Evolutionary conservation across 2,888 invertebrate species (phyloP).

Genomic region (Nezara viridula): DNA sequence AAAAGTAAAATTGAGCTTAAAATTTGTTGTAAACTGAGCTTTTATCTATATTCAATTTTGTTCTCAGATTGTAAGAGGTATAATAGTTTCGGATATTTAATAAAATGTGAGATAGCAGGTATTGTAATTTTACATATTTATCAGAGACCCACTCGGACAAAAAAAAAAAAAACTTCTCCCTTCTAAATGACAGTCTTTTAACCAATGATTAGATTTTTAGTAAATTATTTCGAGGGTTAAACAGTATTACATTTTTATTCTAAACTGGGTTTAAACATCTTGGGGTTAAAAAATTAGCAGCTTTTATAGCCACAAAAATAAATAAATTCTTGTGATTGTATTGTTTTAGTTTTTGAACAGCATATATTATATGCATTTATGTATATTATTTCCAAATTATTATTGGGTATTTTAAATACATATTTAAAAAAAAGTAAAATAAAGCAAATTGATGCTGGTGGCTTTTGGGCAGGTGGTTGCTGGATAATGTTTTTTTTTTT

Average conservation of each 20-base stretch:
- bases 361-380: slow-evolving; percentile 25
- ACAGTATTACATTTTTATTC: not conserved
- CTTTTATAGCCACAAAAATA: slow-evolving; percentile 43
- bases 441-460: slow-evolving; percentile 50
- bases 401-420: slow-evolving; percentile 18
- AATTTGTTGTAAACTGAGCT: no score
- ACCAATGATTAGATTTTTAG: not conserved
- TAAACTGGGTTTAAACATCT: not conserved
- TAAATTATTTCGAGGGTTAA: slow-evolving; percentile 11
- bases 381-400: slow-evolving; percentile 37
- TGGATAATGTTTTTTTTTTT: slow-evolving; percentile 37
- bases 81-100: not conserved
- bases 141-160: no score
- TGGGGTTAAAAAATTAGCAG: not conserved
- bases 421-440: slow-evolving; percentile 12
- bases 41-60: not conserved
- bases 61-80: not conserved
- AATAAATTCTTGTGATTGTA: slow-evolving; percentile 34
- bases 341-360: slow-evolving; percentile 31
- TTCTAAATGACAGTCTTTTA: not conserved
- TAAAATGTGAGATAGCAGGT: not conserved
- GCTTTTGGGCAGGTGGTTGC: slow-evolving; percentile 55
- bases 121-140: not conserved
- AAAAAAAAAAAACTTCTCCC: not conserved
- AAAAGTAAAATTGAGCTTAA: no score